These are phyloP conservation scores for Hipposideros armiger DNA, from an alignment of 2,113 vertebrate genomes.

Conservation along the genomic window DNA sequence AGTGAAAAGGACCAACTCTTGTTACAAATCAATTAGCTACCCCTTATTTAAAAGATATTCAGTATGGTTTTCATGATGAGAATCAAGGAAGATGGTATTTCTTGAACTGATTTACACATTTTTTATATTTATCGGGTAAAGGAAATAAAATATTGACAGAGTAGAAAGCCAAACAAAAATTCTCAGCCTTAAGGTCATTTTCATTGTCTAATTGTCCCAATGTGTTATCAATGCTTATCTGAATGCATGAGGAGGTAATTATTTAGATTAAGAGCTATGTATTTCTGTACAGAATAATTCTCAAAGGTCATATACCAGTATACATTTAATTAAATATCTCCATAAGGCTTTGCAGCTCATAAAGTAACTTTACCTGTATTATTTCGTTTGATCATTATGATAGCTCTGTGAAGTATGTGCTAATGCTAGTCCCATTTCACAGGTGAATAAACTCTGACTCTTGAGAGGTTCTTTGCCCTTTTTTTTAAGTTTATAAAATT, in stretches of 20 bases:
- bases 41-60: conserved; percentile 42
- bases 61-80: neutral
- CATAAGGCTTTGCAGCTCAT: neutral
- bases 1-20: conserved; percentile 35
- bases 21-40: conserved; percentile 49
- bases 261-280: neutral
- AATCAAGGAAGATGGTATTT: conserved; percentile 23
- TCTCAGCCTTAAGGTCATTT: conserved; percentile 1
- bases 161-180: conserved; percentile 4
- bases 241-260: neutral
- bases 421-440: neutral
- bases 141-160: conserved; percentile 31
- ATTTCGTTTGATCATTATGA: neutral
- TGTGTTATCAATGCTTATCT: conserved; percentile 18
- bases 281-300: neutral
- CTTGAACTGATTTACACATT: conserved; percentile 18
- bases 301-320: neutral
- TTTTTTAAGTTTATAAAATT: conserved; percentile 7
- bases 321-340: conserved; percentile 19
- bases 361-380: neutral
- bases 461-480: neutral
- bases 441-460: neutral
- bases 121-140: conserved; percentile 37
- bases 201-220: neutral
- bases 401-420: neutral